Conservation (phyloP, 2,797 vertebrate genomes). For the Heterohyrax brucei region DNA sequence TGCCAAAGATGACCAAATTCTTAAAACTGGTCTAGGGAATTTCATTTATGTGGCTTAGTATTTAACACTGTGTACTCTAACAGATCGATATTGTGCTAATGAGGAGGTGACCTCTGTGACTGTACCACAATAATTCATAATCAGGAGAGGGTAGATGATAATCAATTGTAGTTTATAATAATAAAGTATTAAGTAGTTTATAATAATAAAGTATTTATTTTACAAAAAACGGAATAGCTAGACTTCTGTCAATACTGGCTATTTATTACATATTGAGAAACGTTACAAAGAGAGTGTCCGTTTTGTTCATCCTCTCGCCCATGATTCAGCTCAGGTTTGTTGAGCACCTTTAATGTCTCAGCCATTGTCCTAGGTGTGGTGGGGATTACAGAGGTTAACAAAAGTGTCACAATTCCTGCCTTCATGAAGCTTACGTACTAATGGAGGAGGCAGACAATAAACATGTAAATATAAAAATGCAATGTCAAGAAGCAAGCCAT, state of each 20-base stretch:
- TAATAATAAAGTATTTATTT: too few relatives aligned
- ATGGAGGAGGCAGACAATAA: too few relatives aligned
- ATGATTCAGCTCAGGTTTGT: not conserved
- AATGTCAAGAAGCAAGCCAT: too few relatives aligned
- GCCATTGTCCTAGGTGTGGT: not conserved
- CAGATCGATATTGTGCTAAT: not conserved
- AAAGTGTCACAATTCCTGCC: not conserved
- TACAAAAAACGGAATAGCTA: conserved; percentile 80
- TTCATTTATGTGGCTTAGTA: conserved; percentile 37
- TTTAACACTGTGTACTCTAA: conserved; percentile 27
- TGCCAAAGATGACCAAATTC: not conserved
- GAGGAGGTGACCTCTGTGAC: not conserved
- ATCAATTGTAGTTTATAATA: not conserved
- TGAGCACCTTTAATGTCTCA: not conserved
- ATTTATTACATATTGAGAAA: conserved; percentile 86
- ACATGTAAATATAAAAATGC: too few relatives aligned
- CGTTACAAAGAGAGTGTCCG: conserved; percentile 75
- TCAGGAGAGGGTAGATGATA: conserved; percentile 19
- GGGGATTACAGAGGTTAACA: not conserved
- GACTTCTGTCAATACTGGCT: conserved; percentile 87
- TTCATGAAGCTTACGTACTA: too few relatives aligned
- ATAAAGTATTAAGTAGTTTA: not conserved
- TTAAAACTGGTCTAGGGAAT: not conserved
- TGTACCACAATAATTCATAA: conserved; percentile 5
- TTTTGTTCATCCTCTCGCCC: not conserved